These are phyloP conservation scores for Sminthurinus signatus DNA, from an alignment of 1,140 invertebrate genomes.

Conservation along the genomic window DNA sequence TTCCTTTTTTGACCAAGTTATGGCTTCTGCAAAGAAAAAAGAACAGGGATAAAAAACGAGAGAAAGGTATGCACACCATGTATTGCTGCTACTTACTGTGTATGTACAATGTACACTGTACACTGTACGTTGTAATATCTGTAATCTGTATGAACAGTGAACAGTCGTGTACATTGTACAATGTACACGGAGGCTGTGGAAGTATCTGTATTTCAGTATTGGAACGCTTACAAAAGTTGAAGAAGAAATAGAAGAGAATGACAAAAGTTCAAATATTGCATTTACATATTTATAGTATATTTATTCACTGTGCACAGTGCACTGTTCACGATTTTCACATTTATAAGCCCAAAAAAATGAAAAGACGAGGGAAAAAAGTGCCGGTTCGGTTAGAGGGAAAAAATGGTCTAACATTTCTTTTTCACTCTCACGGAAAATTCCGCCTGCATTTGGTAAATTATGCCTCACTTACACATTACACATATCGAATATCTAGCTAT, in stretches of 20 bases:
- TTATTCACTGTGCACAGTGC: no score
- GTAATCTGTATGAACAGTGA: not conserved
- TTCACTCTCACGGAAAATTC: no score
- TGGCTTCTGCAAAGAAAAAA: not conserved
- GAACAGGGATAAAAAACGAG: not conserved
- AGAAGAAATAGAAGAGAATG: no score
- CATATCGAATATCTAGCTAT: no score
- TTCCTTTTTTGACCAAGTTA: constrained; percentile 1
- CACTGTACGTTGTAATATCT: not conserved
- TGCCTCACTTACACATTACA: no score
- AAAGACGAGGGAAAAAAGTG: no score
- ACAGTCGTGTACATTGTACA: not conserved
- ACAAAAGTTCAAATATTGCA: no score
- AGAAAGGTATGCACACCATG: not conserved
- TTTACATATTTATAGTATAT: no score
- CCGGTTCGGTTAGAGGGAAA: no score
- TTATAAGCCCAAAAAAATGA: no score
- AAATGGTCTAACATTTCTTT: not conserved
- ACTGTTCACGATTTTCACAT: no score
- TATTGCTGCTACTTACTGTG: not conserved
- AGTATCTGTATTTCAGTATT: not conserved
- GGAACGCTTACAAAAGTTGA: not conserved
- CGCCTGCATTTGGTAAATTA: not conserved
- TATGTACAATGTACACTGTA: no score
- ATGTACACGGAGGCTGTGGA: not conserved